A percentile compares a stretch with the other conserved stretches of the same genome.
Conservation (phyloP, 1,140 invertebrate species). For the Bombus ignitus region DNA sequence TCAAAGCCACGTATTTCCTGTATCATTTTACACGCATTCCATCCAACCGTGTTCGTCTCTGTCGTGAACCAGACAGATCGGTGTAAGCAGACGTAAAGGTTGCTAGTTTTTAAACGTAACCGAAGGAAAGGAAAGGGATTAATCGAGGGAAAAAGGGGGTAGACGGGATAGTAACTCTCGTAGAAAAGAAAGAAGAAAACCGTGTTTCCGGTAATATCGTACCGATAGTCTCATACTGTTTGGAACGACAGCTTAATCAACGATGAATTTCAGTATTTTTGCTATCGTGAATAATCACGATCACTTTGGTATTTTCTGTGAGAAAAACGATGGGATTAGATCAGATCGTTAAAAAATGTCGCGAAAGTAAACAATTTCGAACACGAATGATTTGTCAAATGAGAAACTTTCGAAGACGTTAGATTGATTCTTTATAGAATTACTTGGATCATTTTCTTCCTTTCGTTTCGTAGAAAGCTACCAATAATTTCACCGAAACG, state of each 20-base stretch:
- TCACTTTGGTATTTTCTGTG: neutral
- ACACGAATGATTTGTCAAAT: neutral
- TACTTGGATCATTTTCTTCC: neutral
- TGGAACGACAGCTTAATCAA: constrained; percentile 29
- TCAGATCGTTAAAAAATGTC: neutral
- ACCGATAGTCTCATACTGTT: constrained; percentile 11
- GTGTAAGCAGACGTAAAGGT: constrained; percentile 29
- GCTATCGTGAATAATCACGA: neutral
- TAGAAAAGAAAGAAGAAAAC: constrained; percentile 24
- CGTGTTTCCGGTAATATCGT: constrained; percentile 17
- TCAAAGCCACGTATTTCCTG: neutral
- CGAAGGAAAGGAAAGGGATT: neutral
- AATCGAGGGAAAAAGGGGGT: neutral
- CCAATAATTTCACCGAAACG: neutral
- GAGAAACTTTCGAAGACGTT: neutral
- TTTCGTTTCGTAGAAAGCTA: neutral
- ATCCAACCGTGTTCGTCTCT: neutral
- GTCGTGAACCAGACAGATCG: constrained; percentile 33
- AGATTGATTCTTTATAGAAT: neutral
- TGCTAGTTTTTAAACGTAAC: constrained; percentile 15
- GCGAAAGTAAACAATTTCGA: neutral
- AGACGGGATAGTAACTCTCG: neutral
- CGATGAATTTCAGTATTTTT: neutral
- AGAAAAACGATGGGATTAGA: neutral
- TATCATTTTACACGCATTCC: neutral